phyloP scores from a whole-genome alignment of 2,113 vertebrate species.

The Psittacus erithacus region DNA sequence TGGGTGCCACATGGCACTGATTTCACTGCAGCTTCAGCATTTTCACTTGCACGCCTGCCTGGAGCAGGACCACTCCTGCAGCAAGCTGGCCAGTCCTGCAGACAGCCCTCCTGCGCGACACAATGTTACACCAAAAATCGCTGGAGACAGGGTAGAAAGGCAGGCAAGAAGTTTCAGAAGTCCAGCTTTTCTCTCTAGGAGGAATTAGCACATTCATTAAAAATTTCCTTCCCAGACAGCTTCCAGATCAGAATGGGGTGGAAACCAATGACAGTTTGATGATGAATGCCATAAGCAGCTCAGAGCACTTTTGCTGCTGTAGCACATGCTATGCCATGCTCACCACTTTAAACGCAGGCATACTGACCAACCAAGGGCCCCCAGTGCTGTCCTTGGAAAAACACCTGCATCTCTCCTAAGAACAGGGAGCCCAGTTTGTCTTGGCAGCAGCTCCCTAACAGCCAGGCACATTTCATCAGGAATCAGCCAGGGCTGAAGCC shows the following conservation, averaged over 20 bases:
- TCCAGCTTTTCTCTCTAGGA: neutral
- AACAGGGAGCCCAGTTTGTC: neutral
- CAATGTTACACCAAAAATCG: rapidly evolving
- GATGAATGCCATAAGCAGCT: neutral
- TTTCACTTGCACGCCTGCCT: neutral
- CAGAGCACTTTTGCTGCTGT: neutral
- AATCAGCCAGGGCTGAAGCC: neutral
- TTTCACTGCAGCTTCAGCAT: rapidly evolving
- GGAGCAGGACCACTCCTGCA: neutral
- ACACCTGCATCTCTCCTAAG: neutral
- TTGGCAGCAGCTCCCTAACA: neutral
- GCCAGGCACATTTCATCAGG: neutral
- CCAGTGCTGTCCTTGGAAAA: rapidly evolving
- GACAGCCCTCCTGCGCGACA: neutral
- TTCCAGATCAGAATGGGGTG: neutral
- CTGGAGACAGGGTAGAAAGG: neutral
- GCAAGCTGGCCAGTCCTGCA: rapidly evolving
- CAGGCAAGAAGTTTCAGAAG: rapidly evolving
- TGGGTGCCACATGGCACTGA: neutral
- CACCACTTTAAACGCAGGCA: neutral
- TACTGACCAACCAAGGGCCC: neutral
- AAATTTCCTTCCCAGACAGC: neutral
- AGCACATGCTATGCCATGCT: rapidly evolving
- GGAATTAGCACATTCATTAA: neutral
- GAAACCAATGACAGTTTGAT: neutral